A percentile compares a stretch with the other conserved stretches of the same genome.
phyloP scores from a whole-genome alignment of 1,140 invertebrate species.

The Euglossa dilemma region DNA sequence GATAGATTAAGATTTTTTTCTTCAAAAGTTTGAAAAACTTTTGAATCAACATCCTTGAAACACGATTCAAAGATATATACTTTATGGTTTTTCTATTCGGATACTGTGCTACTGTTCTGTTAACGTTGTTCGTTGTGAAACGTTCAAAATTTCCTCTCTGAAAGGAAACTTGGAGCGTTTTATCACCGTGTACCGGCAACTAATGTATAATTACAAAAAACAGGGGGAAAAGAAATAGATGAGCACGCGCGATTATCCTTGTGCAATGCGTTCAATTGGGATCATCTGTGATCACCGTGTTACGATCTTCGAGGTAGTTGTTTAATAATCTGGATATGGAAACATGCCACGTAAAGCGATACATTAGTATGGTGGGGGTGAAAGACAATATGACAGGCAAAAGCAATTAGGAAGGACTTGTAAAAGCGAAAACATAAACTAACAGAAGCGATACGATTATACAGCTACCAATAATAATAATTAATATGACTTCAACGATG shows the following conservation, averaged over 20 bases:
- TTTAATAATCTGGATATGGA: not conserved
- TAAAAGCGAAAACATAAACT: constrained; percentile 39
- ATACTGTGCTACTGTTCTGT: not conserved
- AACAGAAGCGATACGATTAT: constrained; percentile 36
- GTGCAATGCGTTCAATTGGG: constrained; percentile 7
- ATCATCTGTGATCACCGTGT: not conserved
- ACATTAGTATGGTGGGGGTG: constrained; percentile 3
- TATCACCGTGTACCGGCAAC: not conserved
- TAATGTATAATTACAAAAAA: constrained; percentile 15
- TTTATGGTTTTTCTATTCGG: not conserved
- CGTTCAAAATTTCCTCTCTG: not conserved
- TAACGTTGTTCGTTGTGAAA: not conserved
- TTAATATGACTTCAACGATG: constrained; percentile 34
- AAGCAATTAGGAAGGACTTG: constrained; percentile 25
- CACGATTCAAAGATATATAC: not conserved
- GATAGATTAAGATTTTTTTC: no score
- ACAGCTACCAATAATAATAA: constrained; percentile 22
- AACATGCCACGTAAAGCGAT: constrained; percentile 44
- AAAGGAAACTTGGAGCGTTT: not conserved
- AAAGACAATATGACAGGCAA: constrained; percentile 25
- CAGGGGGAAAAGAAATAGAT: constrained; percentile 32
- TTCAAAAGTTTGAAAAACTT: not conserved
- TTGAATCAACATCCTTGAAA: not conserved
- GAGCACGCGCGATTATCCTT: constrained; percentile 38
- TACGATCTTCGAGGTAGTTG: not conserved